These are phyloP conservation scores for Bradypus variegatus DNA, from an alignment of 2,797 vertebrate species.

Conservation along the genomic window DNA sequence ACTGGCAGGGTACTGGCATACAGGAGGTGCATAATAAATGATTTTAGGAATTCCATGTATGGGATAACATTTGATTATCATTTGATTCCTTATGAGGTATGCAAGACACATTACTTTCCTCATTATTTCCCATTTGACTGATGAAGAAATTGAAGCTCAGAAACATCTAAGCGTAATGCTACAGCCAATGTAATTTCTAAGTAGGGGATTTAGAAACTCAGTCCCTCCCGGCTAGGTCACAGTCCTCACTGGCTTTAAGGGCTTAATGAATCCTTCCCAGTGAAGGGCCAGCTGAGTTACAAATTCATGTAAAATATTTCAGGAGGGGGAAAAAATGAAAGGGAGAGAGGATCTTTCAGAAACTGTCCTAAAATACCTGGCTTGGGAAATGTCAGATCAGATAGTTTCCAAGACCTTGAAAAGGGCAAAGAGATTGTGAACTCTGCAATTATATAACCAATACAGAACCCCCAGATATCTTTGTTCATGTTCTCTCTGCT, in stretches of 20 bases:
- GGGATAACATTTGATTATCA: neutral
- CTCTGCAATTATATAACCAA: slow-evolving; percentile 29
- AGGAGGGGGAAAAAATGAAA: neutral
- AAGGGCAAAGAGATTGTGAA: slow-evolving; percentile 31
- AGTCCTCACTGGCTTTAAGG: neutral
- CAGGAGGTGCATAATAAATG: neutral
- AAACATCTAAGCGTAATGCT: neutral
- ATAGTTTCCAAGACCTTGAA: slow-evolving; percentile 32
- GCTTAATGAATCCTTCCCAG: neutral
- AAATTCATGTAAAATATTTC: neutral
- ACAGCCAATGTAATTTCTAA: neutral
- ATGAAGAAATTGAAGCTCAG: neutral
- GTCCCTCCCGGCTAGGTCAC: neutral
- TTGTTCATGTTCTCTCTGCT: neutral
- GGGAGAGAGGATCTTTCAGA: neutral
- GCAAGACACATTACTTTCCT: neutral
- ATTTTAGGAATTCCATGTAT: neutral
- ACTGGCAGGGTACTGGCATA: neutral
- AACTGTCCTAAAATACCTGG: slow-evolving; percentile 10
- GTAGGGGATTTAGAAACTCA: neutral
- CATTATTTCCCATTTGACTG: neutral
- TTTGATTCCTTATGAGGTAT: neutral
- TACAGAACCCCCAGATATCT: neutral
- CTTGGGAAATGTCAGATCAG: slow-evolving; percentile 36
- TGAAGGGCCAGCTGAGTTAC: neutral